phyloP scores from a whole-genome alignment of 2,113 vertebrate species.

The Taxidea taxus region DNA sequence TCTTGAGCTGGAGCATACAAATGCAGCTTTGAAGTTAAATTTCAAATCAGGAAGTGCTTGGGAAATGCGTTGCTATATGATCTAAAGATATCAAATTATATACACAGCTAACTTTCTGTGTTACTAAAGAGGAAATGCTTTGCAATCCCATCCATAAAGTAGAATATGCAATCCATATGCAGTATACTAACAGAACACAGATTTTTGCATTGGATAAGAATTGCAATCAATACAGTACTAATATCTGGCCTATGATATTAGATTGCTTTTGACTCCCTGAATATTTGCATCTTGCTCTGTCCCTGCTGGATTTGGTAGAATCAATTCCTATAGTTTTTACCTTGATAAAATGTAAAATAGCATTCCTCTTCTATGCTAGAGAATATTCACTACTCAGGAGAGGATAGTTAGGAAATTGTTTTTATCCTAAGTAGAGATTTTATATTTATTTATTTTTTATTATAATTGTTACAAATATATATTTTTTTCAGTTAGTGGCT shows the following conservation, averaged over 20 bases:
- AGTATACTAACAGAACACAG: neutral
- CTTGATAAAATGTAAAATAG: neutral
- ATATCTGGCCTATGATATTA: neutral
- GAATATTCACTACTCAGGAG: neutral
- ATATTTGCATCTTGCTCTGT: neutral
- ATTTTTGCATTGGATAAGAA: neutral
- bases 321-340: neutral
- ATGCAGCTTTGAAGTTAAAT: conserved; percentile 48
- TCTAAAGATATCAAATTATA: conserved; percentile 29
- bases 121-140: neutral
- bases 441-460: neutral
- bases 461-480: neutral
- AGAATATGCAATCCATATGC: neutral
- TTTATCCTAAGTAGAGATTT: neutral
- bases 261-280: neutral
- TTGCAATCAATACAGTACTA: neutral
- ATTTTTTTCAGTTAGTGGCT: neutral
- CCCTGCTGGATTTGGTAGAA: neutral
- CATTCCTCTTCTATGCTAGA: neutral
- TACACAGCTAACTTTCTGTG: neutral
- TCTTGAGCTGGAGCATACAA: neutral
- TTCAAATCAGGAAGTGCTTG: conserved; percentile 35
- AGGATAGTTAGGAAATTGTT: neutral
- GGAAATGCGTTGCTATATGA: conserved; percentile 8
- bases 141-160: neutral